These are phyloP conservation scores for Blomia tropicalis DNA, from an alignment of 2,888 invertebrate species.

Conservation along the genomic window DNA sequence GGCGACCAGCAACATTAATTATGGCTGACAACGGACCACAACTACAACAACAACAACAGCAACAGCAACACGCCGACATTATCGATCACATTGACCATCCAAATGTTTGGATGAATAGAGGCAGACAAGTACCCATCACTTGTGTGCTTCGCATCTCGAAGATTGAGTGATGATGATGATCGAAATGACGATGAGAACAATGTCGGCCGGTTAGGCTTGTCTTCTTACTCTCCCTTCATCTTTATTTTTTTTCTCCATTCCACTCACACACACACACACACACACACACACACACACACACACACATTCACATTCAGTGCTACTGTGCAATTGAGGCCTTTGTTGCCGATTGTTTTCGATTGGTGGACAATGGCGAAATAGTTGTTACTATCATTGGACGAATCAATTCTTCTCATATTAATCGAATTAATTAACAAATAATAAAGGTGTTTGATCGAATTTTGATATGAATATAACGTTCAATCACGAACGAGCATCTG, in stretches of 20 bases:
- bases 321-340: neutral
- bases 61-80: neutral
- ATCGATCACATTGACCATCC: too few species aligned
- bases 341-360: too few species aligned
- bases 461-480: neutral
- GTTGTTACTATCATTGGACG: neutral
- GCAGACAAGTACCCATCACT: too few species aligned
- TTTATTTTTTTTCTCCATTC: too few species aligned
- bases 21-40: neutral
- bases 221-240: too few species aligned
- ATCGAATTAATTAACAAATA: neutral
- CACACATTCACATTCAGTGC: neutral
- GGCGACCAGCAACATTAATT: neutral
- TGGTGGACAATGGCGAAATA: too few species aligned
- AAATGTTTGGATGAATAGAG: too few species aligned
- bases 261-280: too few species aligned
- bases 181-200: neutral
- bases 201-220: neutral
- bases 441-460: neutral
- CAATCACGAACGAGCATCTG: too few species aligned
- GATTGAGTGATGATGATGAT: too few species aligned
- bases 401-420: neutral
- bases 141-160: neutral
- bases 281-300: too few species aligned
- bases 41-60: too few species aligned